Evolutionary conservation across 2,888 invertebrate species (phyloP).

Genomic region (Odontomyia ornata): DNA sequence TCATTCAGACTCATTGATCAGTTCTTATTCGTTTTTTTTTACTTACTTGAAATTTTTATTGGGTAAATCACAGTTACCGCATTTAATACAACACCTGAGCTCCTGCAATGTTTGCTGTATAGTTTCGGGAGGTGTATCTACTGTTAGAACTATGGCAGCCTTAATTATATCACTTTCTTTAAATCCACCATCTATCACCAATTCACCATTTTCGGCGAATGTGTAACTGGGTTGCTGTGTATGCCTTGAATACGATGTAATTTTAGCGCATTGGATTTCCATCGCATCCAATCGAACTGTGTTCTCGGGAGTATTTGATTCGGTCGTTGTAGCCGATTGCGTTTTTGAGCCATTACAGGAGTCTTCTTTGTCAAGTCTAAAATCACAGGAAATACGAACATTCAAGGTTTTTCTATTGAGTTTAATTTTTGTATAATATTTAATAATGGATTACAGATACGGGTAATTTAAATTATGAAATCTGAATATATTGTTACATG

Average conservation of each 20-base stretch:
- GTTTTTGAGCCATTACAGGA: constrained; percentile 64
- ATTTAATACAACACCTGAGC: constrained; percentile 65
- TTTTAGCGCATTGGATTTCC: constrained; percentile 56
- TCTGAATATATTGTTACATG: too few relatives aligned
- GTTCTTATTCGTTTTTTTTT: not conserved
- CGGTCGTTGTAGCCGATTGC: constrained; percentile 65
- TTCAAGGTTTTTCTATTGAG: too few relatives aligned
- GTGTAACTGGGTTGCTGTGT: constrained; percentile 63
- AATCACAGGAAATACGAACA: constrained; percentile 35
- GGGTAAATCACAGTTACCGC: constrained; percentile 66
- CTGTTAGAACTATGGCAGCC: constrained; percentile 59
- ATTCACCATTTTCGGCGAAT: constrained; percentile 68
- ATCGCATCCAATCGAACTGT: constrained; percentile 61
- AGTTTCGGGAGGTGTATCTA: constrained; percentile 58
- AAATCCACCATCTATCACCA: constrained; percentile 68
- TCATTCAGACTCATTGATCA: constrained; percentile 36
- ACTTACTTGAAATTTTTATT: constrained; percentile 66
- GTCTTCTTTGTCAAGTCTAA: constrained; percentile 58
- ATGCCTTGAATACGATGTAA: constrained; percentile 60
- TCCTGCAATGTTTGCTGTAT: constrained; percentile 64
- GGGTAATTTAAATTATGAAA: too few relatives aligned
- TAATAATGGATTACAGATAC: not conserved
- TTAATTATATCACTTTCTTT: constrained; percentile 65
- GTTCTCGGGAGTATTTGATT: constrained; percentile 66
- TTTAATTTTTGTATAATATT: too few relatives aligned